Evolutionary conservation across 2,888 invertebrate genomes (phyloP).

Genomic region (Cecidostiba fungosa): DNA sequence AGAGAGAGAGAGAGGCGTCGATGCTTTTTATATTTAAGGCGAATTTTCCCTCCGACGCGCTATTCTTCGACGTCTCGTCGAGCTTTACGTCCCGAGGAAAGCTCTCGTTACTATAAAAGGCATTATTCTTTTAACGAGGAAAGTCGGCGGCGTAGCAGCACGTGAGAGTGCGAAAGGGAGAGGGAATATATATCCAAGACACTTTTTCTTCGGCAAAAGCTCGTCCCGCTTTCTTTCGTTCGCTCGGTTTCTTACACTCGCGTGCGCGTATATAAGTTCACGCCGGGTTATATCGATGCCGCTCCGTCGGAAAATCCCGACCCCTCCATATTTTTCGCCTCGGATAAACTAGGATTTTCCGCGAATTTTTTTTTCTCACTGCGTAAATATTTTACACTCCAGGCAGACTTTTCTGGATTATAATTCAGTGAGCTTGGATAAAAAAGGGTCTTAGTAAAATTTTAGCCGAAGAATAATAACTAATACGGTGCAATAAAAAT

Average conservation of each 20-base stretch:
- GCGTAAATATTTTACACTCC: neutral
- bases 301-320: neutral
- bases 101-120: constrained; percentile 58
- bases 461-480: neutral
- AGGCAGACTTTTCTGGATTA: neutral
- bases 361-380: neutral
- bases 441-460: too few species aligned
- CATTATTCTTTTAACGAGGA: constrained; percentile 71
- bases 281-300: constrained; percentile 5
- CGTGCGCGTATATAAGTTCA: neutral
- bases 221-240: neutral
- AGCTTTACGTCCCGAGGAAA: constrained; percentile 30
- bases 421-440: neutral
- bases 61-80: constrained; percentile 7
- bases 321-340: neutral
- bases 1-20: neutral
- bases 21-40: constrained; percentile 30
- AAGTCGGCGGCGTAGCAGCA: constrained; percentile 60
- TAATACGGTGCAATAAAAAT: neutral
- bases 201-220: neutral
- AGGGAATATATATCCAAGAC: constrained; percentile 30
- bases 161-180: constrained; percentile 13
- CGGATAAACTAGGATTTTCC: neutral
- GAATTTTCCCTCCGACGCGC: neutral
- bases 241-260: neutral